Base-by-base conservation (phyloP, 2,888 invertebrate species). In the Hyalella azteca region DNA sequence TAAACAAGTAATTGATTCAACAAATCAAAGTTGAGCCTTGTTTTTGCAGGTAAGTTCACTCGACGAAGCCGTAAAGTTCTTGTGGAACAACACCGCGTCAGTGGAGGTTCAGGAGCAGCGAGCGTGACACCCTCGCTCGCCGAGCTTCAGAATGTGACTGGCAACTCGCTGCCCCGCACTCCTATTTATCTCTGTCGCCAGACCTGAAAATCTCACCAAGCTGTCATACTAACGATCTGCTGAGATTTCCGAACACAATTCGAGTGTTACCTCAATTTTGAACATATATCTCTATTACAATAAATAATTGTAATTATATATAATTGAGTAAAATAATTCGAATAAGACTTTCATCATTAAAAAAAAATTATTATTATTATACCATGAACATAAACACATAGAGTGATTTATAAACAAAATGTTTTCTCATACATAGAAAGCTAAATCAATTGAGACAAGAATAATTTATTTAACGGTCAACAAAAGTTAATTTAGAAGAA, bases 191-290 rank as follows among this genome's bases (percentile, higher is more conserved):
- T 36, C 66, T 15, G n/a, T 66, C 66, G n/a, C 22, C 26, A 36
- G 29, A 15, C 39, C 66, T n/a, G 66, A 29, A 32, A 36, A 66
- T 36, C 32, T 32, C 36, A 66, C 66, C 66, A 66, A 66, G 66
- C 36, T 66, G 66, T 66, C 66, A 36, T 66, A 66, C 66, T 66
- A 66, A 66, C 39, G 36, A 36, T 66, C 66, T 22, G 5, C 66
- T 36, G 19, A 49, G 0, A 3, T 54, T 22, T 54, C 29, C 4
- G 2, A 26, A 54, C n/a, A n/a, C n/a, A n/a, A n/a, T n/a, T n/a
- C n/a, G n/a, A n/a, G n/a, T n/a, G n/a, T n/a, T n/a, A n/a, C n/a
- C n/a, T n/a, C n/a, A n/a, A n/a, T n/a, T n/a, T n/a, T n/a, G n/a
- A n/a, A n/a, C n/a, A n/a, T n/a, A n/a, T n/a, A n/a, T n/a, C n/a